Conservation (phyloP, 2,797 vertebrate species). For the Girardinus metallicus region DNA sequence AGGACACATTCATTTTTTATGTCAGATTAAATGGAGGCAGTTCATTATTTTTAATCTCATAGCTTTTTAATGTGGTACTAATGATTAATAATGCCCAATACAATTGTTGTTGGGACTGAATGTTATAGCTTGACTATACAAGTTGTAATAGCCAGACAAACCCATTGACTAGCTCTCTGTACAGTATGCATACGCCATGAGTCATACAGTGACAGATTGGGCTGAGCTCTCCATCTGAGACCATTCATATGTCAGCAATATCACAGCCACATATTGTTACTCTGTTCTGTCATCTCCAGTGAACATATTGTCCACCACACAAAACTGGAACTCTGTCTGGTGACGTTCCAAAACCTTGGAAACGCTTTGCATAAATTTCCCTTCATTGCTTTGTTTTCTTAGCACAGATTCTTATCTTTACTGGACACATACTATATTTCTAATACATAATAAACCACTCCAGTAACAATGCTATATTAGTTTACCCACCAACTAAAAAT, state of each 20-base stretch:
- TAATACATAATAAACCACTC: background rate
- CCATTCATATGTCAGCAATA: slow-evolving; percentile 64
- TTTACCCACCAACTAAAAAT: background rate
- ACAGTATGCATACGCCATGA: slow-evolving; percentile 60
- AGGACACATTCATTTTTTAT: background rate
- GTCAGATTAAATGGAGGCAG: slow-evolving; percentile 1
- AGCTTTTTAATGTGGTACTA: background rate
- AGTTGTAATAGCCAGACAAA: slow-evolving; percentile 30
- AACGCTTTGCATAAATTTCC: background rate
- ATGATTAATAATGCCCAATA: background rate
- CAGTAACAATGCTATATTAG: background rate
- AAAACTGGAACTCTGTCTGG: slow-evolving; percentile 35
- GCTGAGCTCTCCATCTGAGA: slow-evolving; percentile 64
- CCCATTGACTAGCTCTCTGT: slow-evolving; percentile 44
- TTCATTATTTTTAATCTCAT: background rate
- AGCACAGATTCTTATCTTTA: background rate
- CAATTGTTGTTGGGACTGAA: background rate
- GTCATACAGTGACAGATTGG: slow-evolving; percentile 67
- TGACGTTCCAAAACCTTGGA: background rate
- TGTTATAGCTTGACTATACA: slow-evolving; percentile 31
- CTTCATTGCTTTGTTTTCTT: background rate
- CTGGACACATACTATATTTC: background rate
- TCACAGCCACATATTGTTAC: slow-evolving; percentile 55
- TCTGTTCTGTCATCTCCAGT: slow-evolving; percentile 34
- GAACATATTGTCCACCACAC: slow-evolving; percentile 48